Evolutionary conservation across 2,888 invertebrate species (phyloP).

Genomic region (Tryphoninae sp.): DNA sequence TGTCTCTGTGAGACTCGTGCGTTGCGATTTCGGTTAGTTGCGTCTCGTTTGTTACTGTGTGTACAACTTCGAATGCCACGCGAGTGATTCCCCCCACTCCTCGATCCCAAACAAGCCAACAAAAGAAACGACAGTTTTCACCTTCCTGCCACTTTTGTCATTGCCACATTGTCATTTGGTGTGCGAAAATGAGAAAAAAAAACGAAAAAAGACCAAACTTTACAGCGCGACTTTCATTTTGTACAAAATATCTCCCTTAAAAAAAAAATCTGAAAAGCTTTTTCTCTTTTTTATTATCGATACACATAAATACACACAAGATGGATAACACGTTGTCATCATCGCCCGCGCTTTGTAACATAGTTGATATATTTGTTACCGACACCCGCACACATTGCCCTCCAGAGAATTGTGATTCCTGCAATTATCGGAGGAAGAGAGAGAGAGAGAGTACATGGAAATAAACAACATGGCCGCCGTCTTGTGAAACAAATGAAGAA

Average conservation of each 20-base stretch:
- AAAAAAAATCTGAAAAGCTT: conserved; percentile 35
- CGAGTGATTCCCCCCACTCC: background rate
- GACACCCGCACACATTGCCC: background rate
- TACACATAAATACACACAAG: background rate
- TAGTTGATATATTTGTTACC: conserved; percentile 60
- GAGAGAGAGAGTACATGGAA: conserved; percentile 4
- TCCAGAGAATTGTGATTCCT: conserved; percentile 30
- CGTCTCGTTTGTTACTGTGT: conserved; percentile 3
- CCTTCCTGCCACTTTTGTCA: conserved; percentile 22
- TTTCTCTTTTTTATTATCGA: conserved; percentile 48
- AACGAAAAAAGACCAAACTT: conserved; percentile 18
- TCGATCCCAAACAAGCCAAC: background rate
- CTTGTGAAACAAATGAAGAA: conserved; percentile 5
- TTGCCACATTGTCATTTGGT: conserved; percentile 45
- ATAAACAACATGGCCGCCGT: conserved; percentile 18
- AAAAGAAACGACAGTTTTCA: conserved; percentile 1
- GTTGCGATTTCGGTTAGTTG: conserved; percentile 59
- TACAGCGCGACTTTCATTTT: conserved; percentile 47
- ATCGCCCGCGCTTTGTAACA: conserved; percentile 60
- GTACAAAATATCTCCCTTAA: conserved; percentile 50
- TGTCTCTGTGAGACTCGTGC: conserved; percentile 50
- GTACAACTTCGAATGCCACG: conserved; percentile 28
- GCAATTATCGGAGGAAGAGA: conserved; percentile 18
- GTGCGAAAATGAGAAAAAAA: conserved; percentile 36
- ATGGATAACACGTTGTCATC: conserved; percentile 23